Base-by-base conservation (phyloP, 2,888 invertebrate genomes). In the Heteromurus nitidus region DNA sequence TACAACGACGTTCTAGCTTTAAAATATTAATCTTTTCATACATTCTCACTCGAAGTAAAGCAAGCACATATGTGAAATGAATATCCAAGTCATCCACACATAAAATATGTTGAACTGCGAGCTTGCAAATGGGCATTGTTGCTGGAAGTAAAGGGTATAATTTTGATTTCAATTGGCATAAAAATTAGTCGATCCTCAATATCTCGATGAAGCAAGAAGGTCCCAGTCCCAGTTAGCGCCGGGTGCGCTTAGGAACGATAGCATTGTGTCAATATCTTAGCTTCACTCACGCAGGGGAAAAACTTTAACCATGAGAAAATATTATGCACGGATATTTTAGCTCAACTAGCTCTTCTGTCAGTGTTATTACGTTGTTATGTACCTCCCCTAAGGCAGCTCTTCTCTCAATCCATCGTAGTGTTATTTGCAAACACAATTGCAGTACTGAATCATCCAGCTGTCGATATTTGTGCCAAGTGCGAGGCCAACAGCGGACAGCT, bases 391-490 rank as follows among this genome's bases (percentile, higher is more conserved):
- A 36, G 75, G 75, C 67, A 58, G 55, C 64, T 42, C 55, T 36
- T 60, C 58, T 53, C 65, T 55, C 55, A 65, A 53, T 53, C 22
- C 44, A 36, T 18, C 47, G 50, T 47, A 26, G 47, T 76, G 60
- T 68, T 76, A 76, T 76, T 74, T 76, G 75, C 69, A 60, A 68
- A 76, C 58, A 47, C 60, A 69, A 69, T 69, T 77, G 77, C 62
- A 53, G 22, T 28, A 76, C 58, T 76, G 76, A 76, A 76, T 76
- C 77, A 77, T 77, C 69, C 77, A 77, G 77, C 77, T 79, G 79
- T 79, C 79, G 72, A 79, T 79, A 79, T 79, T 79, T 79, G 79
- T 79, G 65, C 79, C 79, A 79, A 79, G 79, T 79, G 65, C 72
- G 44, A 58, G 72, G 65, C 65, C 55, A 44, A 72, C 79, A 70